Conservation (phyloP, 2,113 vertebrate species). For the Nothobranchius furzeri region DNA sequence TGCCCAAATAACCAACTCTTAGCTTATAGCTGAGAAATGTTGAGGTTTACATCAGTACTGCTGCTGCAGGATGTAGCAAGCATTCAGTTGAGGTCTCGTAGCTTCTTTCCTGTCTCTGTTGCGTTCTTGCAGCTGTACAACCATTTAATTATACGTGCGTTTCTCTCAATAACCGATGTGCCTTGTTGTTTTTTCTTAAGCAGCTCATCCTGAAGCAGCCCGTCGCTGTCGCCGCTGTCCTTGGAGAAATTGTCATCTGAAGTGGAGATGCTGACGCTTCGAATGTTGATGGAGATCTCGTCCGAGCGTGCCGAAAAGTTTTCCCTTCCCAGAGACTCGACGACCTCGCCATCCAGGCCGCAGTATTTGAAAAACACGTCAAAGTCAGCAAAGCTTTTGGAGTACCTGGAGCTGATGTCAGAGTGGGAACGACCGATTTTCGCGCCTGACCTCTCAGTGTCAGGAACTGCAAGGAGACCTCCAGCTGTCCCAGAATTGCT, state of each 20-base stretch:
- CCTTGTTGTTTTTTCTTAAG: constrained; percentile 74
- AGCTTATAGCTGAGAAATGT: background rate
- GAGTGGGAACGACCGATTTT: constrained; percentile 90
- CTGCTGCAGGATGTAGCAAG: background rate
- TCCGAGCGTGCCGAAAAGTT: constrained; percentile 86
- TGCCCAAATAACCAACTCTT: background rate
- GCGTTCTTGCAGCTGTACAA: constrained; percentile 93
- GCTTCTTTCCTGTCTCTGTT: constrained; percentile 74
- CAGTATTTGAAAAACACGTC: constrained; percentile 93
- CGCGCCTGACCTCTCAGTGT: constrained; percentile 63
- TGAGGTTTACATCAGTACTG: background rate
- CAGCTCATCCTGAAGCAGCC: constrained; percentile 84
- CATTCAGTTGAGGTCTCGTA: constrained; percentile 82
- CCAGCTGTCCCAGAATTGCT: background rate
- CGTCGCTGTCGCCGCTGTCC: constrained; percentile 79
- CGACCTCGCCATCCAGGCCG: constrained; percentile 87
- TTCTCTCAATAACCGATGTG: constrained; percentile 91
- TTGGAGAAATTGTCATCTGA: constrained; percentile 86
- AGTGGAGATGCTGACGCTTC: constrained; percentile 85
- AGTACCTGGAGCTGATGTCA: constrained; percentile 90
- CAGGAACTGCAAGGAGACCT: constrained; percentile 48
- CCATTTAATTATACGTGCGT: constrained; percentile 98
- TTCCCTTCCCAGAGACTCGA: constrained; percentile 87
- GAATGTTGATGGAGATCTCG: constrained; percentile 67
- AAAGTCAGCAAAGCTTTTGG: constrained; percentile 84